Evolutionary conservation across 2,797 vertebrate genomes (phyloP).

Genomic region (Australoheros facetus): DNA sequence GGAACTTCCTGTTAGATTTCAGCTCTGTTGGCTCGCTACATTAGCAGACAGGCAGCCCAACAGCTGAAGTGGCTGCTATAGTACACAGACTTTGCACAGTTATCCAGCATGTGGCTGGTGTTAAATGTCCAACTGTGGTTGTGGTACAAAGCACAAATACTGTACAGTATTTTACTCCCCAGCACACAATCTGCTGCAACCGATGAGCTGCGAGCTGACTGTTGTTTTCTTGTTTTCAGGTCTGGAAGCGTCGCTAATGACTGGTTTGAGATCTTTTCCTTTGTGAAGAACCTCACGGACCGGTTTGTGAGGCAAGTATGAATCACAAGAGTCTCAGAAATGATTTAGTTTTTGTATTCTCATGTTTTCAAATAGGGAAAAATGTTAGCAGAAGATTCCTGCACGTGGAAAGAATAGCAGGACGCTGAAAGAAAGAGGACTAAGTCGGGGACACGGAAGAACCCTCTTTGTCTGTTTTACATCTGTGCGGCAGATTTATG

Average conservation of each 20-base stretch:
- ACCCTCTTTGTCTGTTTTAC: not conserved
- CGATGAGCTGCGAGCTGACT: constrained; percentile 35
- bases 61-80: constrained; percentile 51
- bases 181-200: constrained; percentile 42
- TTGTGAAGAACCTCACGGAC: constrained; percentile 91
- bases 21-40: not conserved
- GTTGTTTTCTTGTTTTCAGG: constrained; percentile 73
- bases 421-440: not conserved
- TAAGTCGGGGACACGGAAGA: not conserved
- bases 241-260: constrained; percentile 88
- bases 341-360: not conserved
- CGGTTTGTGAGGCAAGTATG: constrained; percentile 92
- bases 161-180: constrained; percentile 49
- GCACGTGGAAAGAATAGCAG: not conserved
- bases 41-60: constrained; percentile 15
- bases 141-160: constrained; percentile 52
- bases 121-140: constrained; percentile 58
- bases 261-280: constrained; percentile 92
- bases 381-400: not conserved
- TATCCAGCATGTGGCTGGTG: constrained; percentile 59
- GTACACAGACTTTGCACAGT: constrained; percentile 34
- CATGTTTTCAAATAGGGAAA: not conserved
- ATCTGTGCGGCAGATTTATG: not conserved
- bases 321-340: not conserved
- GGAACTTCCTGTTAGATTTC: constrained; percentile 7